These are phyloP conservation scores for Pipistrellus kuhlii DNA, from an alignment of 2,797 vertebrate species.

Conservation along the genomic window DNA sequence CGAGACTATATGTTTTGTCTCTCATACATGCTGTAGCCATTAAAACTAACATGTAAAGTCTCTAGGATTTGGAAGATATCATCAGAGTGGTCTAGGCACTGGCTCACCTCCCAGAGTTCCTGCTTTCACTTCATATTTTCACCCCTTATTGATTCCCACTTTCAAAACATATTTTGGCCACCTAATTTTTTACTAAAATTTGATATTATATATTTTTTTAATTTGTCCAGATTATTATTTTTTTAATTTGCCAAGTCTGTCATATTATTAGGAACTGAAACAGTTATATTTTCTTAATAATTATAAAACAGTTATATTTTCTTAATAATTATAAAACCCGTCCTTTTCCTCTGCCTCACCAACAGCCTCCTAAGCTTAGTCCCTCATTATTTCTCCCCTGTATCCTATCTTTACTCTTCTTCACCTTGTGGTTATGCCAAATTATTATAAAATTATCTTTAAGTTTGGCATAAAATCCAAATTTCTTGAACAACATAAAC, in stretches of 20 bases:
- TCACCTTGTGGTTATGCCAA: background rate
- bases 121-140: constrained; percentile 8
- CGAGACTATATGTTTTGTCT: background rate
- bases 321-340: background rate
- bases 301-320: background rate
- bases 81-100: background rate
- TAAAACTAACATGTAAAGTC: constrained; percentile 7
- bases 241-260: background rate
- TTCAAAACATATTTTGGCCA: background rate
- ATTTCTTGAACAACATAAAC: background rate
- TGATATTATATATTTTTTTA: background rate
- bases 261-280: background rate
- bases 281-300: background rate
- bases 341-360: background rate
- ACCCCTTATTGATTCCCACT: background rate
- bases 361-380: background rate
- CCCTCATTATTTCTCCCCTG: background rate
- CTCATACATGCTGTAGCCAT: background rate
- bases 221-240: background rate
- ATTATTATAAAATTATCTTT: background rate
- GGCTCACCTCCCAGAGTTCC: background rate
- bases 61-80: background rate
- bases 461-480: background rate
- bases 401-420: constrained; percentile 20
- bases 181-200: background rate